Percentiles rank a stretch among this genome's conserved stretches.
Conservation (phyloP, 2,797 vertebrate species). For the Premnoplex brunnescens region DNA sequence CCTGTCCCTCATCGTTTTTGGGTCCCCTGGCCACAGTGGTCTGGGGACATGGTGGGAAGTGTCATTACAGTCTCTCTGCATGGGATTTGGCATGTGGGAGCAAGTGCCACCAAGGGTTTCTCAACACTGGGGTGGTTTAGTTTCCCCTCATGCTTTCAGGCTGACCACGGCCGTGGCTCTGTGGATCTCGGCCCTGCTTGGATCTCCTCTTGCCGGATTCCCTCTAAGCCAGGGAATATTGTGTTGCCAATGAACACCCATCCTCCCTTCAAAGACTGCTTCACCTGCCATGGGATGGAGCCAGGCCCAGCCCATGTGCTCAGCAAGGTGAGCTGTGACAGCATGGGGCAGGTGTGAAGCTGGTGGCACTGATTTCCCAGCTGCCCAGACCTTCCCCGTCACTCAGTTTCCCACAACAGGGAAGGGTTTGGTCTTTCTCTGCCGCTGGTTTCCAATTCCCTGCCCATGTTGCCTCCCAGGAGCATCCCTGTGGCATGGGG, state of each 20-base stretch:
- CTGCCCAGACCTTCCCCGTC: accelerated
- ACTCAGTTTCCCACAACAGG: background rate
- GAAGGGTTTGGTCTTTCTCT: background rate
- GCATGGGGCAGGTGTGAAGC: accelerated
- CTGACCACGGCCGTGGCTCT: background rate
- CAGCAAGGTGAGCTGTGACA: background rate
- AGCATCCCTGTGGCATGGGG: background rate
- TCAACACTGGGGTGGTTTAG: accelerated
- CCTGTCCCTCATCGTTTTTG: background rate
- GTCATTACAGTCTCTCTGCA: background rate
- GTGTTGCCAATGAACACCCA: accelerated
- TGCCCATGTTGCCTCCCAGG: background rate
- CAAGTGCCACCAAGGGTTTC: background rate
- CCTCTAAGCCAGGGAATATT: background rate
- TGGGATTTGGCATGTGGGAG: background rate
- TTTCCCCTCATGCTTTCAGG: background rate
- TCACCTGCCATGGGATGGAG: background rate
- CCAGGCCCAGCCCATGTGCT: accelerated
- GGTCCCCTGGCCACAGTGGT: background rate
- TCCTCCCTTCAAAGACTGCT: background rate
- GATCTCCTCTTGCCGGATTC: background rate
- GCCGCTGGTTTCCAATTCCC: background rate
- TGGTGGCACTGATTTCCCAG: background rate
- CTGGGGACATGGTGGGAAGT: background rate
- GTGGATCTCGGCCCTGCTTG: background rate